Base-by-base conservation (phyloP, 1,140 invertebrate genomes). In the Gonatopus flavifemur region DNA sequence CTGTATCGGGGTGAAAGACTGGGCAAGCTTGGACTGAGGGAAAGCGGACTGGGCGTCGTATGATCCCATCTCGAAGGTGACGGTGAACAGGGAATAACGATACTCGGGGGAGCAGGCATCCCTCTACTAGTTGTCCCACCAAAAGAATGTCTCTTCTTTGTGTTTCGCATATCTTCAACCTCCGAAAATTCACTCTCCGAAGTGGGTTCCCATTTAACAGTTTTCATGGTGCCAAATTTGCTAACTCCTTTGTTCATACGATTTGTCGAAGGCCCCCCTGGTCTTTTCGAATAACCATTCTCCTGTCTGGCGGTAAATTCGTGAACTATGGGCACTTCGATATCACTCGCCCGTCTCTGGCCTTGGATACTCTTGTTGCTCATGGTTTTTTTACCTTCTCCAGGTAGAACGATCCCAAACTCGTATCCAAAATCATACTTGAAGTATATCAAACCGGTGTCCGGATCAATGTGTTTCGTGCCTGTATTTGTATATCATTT, bases 351-450 rank as follows among this genome's bases (percentile, higher is more conserved):
- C 42, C 80, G 67, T 63, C 79, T 76, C 19, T 78, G 81, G n/a
- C 76, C 77, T 51, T 78, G 71, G 20, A 80, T 76, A 18, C 69
- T 72, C 7, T 73, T 82, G 39, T 67, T 77, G 52, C 61, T 74
- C 35, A 69, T 80, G 43, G 74, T 79, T 52, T 77, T 79, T 64
- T 83, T 83, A 32, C 82, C 80, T 68, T 87, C 85, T 20, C 86
- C 86, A 4, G 88, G 87, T 25, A 87, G 74, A 21, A 88, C 80
- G 44, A 90, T 82, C 42, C 88, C 88, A 64, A 89, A 89, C 69
- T 90, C 88, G 68, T 90, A 90, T 48, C 88, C 88, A 64, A 90
- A 90, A 75, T 90, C 88, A 66, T 90, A 89, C 74, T 90, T 90
- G 80, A 89, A 90, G 76, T 89, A 90, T 64, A 89, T 88, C 22